Evolutionary conservation across 2,888 invertebrate species (phyloP).

Genomic region (Sipha maydis): DNA sequence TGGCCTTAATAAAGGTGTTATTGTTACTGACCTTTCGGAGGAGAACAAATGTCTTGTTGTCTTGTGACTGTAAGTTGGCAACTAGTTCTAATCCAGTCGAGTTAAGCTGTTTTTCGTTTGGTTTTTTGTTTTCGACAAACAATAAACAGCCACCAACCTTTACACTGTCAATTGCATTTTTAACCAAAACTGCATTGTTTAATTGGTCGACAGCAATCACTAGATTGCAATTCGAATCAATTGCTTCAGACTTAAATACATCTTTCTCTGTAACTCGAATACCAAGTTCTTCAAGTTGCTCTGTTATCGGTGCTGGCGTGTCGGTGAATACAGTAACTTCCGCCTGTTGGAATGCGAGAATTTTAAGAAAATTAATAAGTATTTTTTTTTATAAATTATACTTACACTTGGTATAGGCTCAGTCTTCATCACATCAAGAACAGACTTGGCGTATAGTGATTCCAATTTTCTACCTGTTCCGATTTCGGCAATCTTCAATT

Average conservation of each 20-base stretch:
- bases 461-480: conserved; percentile 56
- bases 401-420: conserved; percentile 44
- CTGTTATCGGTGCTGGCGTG: conserved; percentile 8
- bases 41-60: conserved; percentile 72
- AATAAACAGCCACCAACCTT: conserved; percentile 78
- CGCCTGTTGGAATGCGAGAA: not conserved
- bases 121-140: conserved; percentile 75
- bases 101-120: conserved; percentile 65
- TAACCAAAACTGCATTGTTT: conserved; percentile 70
- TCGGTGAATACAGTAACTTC: conserved; percentile 61
- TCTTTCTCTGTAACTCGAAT: conserved; percentile 69
- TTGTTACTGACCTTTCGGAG: conserved; percentile 71
- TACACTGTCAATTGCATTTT: conserved; percentile 73
- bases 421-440: conserved; percentile 46
- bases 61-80: conserved; percentile 74
- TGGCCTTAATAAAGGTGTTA: not conserved
- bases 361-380: not conserved
- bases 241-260: conserved; percentile 69
- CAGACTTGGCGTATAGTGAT: conserved; percentile 55
- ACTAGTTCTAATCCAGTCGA: conserved; percentile 71
- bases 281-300: conserved; percentile 38
- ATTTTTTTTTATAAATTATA: not conserved
- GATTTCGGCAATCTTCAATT: conserved; percentile 62
- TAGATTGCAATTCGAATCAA: conserved; percentile 77
- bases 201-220: conserved; percentile 76